Evolutionary conservation across 2,888 invertebrate genomes (phyloP), one percentile per base, ranked within the genome.

Genomic region (Arge pagana): DNA sequence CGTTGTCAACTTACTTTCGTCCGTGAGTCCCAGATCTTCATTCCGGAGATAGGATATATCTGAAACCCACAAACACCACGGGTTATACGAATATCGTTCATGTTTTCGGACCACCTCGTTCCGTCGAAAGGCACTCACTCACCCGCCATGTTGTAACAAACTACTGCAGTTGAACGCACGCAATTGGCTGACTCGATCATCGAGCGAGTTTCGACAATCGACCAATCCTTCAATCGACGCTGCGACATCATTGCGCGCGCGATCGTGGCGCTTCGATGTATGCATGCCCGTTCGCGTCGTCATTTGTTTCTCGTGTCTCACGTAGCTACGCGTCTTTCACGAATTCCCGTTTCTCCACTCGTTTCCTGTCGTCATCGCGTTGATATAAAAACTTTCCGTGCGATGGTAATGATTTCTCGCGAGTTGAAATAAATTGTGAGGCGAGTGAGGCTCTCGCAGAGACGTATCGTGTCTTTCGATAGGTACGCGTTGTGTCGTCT

Each of bases 121-220:
- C 65, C 66, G 63, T 69, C 67, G 67, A 66, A 68, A 65, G 67
- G 65, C 73, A 74, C 70, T 69, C 74, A 76, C 76, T 76, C 74
- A 76, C 74, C 76, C 74, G 74, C 76, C 76, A 76, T 76, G 67
- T 76, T 76, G 74, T 67, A 74, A 73, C 75, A 75, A 76, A 76
- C 75, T 74, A 63, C 64, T 52, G 61, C 71, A 74, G 70, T 40
- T 45, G 33, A 33, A 45, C 45, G 45, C 45, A 45, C 45, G 45
- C 45, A 45, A 45, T 45, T 45, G 45, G 45, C 45, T 35, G 13
- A 45, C 13, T 45, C 45, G 45, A 45, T 23, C 11, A 13, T 6
- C 45, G 45, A 45, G 33, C 45, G 13, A 33, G 35, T 42, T 5
- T n/a, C 2, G n/a, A 6, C 18, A 16, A 19, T 37, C 11, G 11